A percentile compares a stretch with the other conserved stretches of the same genome.
These are phyloP conservation scores for Melanargia galathea DNA, from an alignment of 2,888 invertebrate genomes.

Conservation along the genomic window DNA sequence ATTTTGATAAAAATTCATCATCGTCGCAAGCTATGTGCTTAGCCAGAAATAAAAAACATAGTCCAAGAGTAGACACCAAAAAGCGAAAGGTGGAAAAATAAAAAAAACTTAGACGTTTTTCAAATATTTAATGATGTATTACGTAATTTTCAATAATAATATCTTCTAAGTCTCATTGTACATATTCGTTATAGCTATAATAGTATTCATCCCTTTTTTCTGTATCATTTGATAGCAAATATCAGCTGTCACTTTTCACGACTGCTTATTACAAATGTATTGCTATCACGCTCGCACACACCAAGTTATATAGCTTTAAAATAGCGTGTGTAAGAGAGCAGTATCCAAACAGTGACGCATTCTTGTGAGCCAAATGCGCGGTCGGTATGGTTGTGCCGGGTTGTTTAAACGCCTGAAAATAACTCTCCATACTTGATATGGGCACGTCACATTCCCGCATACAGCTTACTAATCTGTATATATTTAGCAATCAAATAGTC, in stretches of 20 bases:
- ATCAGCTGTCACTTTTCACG: not conserved
- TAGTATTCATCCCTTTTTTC: not conserved
- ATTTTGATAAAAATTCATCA: too few relatives aligned
- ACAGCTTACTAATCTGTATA: too few relatives aligned
- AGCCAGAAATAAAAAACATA: too few relatives aligned
- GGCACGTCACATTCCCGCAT: too few relatives aligned
- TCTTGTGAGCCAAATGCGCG: too few relatives aligned
- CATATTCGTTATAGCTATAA: slow-evolving; percentile 33
- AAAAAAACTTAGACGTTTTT: slow-evolving; percentile 35
- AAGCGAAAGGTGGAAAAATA: slow-evolving; percentile 14
- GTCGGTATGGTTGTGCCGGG: too few relatives aligned
- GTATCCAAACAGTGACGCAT: too few relatives aligned
- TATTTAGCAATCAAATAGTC: slow-evolving; percentile 7
- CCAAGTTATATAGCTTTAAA: not conserved
- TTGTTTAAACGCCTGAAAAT: too few relatives aligned
- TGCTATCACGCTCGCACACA: not conserved
- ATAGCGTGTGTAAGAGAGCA: too few relatives aligned
- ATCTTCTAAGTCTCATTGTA: slow-evolving; percentile 39
- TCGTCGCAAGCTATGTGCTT: too few relatives aligned
- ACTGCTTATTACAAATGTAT: not conserved
- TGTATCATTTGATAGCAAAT: slow-evolving; percentile 15
- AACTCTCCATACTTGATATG: too few relatives aligned
- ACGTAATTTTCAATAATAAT: slow-evolving; percentile 39
- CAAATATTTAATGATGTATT: slow-evolving; percentile 34
- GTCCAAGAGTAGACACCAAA: not conserved